phyloP scores from a whole-genome alignment of 2,113 vertebrate species.

The Muscicapa adusta region DNA sequence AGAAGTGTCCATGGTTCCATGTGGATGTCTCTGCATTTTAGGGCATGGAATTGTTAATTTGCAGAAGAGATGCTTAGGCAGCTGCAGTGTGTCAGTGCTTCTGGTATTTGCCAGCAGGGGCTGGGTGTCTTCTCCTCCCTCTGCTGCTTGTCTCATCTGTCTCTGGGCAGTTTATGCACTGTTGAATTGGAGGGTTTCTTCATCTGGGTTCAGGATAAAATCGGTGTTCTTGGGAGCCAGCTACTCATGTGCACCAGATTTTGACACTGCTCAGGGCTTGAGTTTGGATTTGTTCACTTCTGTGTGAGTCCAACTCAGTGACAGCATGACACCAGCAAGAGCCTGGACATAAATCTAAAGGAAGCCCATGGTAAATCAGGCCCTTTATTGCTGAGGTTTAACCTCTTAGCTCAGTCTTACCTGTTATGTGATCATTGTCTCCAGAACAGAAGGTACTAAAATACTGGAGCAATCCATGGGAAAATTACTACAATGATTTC shows the following conservation, averaged over 20 bases:
- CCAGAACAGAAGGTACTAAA: background rate
- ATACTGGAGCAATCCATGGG: background rate
- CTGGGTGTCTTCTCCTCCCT: background rate
- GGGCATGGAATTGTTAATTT: background rate
- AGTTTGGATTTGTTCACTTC: background rate
- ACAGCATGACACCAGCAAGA: background rate
- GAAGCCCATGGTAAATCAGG: background rate
- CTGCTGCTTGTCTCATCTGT: background rate
- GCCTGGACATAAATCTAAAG: background rate
- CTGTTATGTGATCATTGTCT: background rate
- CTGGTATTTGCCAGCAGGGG: background rate
- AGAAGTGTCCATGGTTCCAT: rapidly evolving
- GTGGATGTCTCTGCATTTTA: background rate
- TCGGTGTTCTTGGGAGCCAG: background rate
- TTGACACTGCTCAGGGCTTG: background rate
- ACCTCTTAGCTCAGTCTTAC: background rate
- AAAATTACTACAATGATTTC: slow-evolving; percentile 27
- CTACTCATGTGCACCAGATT: background rate
- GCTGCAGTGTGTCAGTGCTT: background rate
- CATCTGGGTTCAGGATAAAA: background rate
- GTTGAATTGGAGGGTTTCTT: background rate
- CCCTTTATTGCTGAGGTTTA: background rate
- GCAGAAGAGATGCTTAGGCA: background rate
- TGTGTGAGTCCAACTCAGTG: background rate
- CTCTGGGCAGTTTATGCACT: background rate